Evolutionary conservation across 2,797 vertebrate genomes (phyloP), one percentile per base, ranked within the genome.

Genomic region (Pogoniulus pusillus): DNA sequence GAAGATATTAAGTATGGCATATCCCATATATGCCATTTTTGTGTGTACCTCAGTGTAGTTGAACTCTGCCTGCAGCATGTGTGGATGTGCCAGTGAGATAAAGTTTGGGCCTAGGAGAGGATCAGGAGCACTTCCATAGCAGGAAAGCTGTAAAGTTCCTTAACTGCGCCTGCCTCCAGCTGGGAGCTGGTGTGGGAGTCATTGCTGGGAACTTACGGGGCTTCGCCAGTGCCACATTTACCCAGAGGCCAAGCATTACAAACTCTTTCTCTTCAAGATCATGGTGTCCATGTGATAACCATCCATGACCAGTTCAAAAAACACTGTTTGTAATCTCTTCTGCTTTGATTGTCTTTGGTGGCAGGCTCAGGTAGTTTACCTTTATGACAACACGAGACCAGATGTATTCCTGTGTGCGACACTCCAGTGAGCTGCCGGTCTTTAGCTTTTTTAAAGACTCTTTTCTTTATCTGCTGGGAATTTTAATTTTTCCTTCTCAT

Each of bases 401-500:
- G 75, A 55, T 18, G 54, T 49, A 49, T 66, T 30, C 53, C 30
- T 66, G 17, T 63, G 9, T 73, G 41, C 43, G 72, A 79, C 9
- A 29, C 32, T 82, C n/a, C 30, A 62, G 37, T 53, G 81, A 92
- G 37, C 71, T 66, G 39, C 54, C 26, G 34, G 57, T 82, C 68
- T 83, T 93, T 93, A 94, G 72, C 34, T 82, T 70, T 93, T 88
- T 57, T 3, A 70, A 94, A 75, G 59, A 82, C 71, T 7, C 10
- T 83, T 91, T 83, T 51, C 70, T 91, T 85, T 78, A 66, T 92
- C 54, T 95, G 49, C 47, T 74, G 62, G 39, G 57, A n/a, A 43
- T 89, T 93, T 94, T 80, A 70, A 77, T 93, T 94, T 94, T 90
- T 91, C 30, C 26, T 17, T 90, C 82, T 93, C 45, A 20, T 72